phyloP scores from a whole-genome alignment of 2,888 invertebrate genomes.

The Bedellia somnulentella region DNA sequence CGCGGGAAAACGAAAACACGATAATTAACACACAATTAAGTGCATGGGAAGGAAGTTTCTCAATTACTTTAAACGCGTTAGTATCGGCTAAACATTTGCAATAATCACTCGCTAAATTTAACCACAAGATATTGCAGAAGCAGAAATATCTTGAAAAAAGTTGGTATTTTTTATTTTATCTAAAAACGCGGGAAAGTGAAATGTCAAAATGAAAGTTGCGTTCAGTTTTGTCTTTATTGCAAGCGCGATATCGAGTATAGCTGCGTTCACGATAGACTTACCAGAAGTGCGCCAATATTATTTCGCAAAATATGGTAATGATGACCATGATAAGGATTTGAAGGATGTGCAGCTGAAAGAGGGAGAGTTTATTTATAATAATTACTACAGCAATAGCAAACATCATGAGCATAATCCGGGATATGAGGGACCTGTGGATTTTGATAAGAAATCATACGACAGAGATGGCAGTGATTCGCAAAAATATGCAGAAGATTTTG shows the following conservation, averaged over 20 bases:
- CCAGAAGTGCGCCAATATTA: slow-evolving; percentile 28
- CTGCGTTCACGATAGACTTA: slow-evolving; percentile 38
- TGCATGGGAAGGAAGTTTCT: no score
- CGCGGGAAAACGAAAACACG: no score
- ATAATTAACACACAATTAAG: no score
- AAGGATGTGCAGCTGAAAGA: slow-evolving; percentile 11
- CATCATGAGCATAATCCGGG: background rate
- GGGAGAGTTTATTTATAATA: slow-evolving; percentile 14
- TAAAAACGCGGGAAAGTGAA: no score
- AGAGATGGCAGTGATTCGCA: slow-evolving; percentile 10
- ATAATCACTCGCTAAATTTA: no score
- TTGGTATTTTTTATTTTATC: no score
- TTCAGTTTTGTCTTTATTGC: no score
- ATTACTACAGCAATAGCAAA: slow-evolving; percentile 3
- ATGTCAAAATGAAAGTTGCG: no score
- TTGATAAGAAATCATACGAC: background rate
- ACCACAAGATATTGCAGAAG: no score
- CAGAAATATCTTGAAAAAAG: no score
- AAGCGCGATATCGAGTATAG: background rate
- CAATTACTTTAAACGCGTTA: no score
- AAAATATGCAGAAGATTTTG: slow-evolving; percentile 23
- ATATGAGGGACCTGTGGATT: background rate
- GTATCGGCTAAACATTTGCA: no score
- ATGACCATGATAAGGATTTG: slow-evolving; percentile 8
- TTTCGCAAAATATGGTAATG: slow-evolving; percentile 20